phyloP scores from a whole-genome alignment of 2,113 vertebrate species.

The Ranitomeya imitator region DNA sequence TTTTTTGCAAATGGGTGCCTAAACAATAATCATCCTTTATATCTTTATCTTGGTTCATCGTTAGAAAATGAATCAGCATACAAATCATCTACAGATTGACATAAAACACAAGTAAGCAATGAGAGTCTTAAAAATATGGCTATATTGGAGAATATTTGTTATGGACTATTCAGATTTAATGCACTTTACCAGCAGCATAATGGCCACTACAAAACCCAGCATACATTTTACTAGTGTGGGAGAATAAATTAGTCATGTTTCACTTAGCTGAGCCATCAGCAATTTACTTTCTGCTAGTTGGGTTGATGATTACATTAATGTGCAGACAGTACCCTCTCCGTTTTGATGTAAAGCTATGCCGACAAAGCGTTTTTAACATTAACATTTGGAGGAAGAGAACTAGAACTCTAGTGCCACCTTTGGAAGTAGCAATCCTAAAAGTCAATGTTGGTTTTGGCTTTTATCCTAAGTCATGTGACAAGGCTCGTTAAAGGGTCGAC shows the following conservation, averaged over 20 bases:
- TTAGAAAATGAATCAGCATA: background rate
- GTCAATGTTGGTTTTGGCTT: too few relatives aligned
- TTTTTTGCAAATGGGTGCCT: background rate
- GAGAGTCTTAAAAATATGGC: background rate
- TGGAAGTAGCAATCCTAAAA: too few relatives aligned
- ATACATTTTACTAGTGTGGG: background rate
- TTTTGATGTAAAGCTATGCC: too few relatives aligned
- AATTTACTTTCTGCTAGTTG: background rate
- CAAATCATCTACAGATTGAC: background rate
- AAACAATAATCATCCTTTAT: slow-evolving; percentile 9
- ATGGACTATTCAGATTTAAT: background rate
- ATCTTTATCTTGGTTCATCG: background rate
- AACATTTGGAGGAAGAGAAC: too few relatives aligned
- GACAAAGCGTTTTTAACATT: too few relatives aligned
- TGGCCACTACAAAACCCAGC: background rate
- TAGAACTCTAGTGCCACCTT: too few relatives aligned
- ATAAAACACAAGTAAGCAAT: background rate
- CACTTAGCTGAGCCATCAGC: background rate
- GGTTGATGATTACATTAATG: background rate
- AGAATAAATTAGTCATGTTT: background rate
- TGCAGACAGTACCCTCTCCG: too few relatives aligned
- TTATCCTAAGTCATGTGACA: too few relatives aligned
- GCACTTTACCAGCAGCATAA: background rate
- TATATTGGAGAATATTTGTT: background rate
- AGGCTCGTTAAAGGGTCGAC: too few relatives aligned